Percentiles rank a stretch among this genome's conserved stretches.
Conservation (phyloP, 1,140 invertebrate species). For the Pseudachorutes palmiensis region DNA sequence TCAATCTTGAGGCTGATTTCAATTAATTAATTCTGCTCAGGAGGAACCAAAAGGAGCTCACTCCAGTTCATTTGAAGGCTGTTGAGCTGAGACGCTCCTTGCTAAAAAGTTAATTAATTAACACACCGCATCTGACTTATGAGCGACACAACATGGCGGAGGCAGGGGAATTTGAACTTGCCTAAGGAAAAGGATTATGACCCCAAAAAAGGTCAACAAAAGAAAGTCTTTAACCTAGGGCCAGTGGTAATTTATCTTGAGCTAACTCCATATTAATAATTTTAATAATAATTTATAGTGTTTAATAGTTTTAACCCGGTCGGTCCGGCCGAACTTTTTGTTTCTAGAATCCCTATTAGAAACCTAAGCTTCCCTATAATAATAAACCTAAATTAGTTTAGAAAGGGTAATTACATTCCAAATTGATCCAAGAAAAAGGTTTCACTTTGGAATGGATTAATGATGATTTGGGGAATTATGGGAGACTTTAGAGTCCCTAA, state of each 20-base stretch:
- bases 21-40: no score
- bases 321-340: constrained; percentile 12
- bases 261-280: neutral
- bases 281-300: neutral
- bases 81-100: no score
- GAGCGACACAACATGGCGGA: no score
- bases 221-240: neutral
- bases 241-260: neutral
- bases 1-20: no score
- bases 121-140: no score
- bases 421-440: neutral
- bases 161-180: no score
- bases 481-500: neutral
- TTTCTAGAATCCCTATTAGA: neutral
- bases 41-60: no score
- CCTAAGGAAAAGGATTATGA: no score
- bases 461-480: neutral
- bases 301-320: constrained; percentile 6
- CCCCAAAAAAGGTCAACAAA: no score
- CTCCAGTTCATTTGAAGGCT: no score
- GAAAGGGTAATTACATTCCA: neutral
- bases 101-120: no score
- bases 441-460: neutral
- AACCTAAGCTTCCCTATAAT: neutral
- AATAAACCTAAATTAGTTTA: neutral